Base-by-base conservation (phyloP, 2,888 invertebrate genomes). In the Campoplex capitator region DNA sequence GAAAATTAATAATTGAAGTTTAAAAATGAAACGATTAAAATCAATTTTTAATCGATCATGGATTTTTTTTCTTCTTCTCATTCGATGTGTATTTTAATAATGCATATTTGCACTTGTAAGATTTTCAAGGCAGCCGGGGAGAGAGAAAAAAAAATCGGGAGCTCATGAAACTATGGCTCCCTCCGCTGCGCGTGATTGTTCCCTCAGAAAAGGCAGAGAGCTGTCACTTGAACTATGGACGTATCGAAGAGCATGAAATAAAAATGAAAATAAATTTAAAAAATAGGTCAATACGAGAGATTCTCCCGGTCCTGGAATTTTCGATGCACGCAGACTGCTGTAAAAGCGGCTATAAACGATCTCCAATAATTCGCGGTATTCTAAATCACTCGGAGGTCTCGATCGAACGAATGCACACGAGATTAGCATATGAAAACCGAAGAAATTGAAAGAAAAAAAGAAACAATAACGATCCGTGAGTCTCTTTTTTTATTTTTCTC, bases 371-470 rank as follows among this genome's bases (percentile, higher is more conserved):
- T 23, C 23, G 13, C 23, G 23, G 45, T 7, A 6, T 70, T 70
- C 42, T 9, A 45, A 68, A 45, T 68, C 42, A 68, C 23, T 23
- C n/a, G 9, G 16, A 28, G 16, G 16, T 51, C 32, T 32, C 32
- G 6, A 8, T 32, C 32, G 71, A 32, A 51, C 38, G 42, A 18
- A 23, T 23, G 23, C 23, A 67, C 0, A 18, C n/a, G 67, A 28
- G 8, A 67, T 38, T 38, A 38, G 38, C 67, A 67, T 11, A 67
- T 42, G 67, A 71, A 54, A 73, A 35, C n/a, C 16, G 23, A 28
- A 38, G 8, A 28, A 75, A 75, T 45, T 3, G 56, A 51, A 35
- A 18, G 54, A 76, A 73, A 9, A 9, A 54, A 65, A 54, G 51
- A 42, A 6, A 23, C 23, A 23, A 23, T 23, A n/a, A 56, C 23